Evolutionary conservation across 37 sponge, comb jelly and placozoan genomes (phyloP), one percentile per base, ranked within the genome.

Genomic region (Bolinopsis microptera): DNA sequence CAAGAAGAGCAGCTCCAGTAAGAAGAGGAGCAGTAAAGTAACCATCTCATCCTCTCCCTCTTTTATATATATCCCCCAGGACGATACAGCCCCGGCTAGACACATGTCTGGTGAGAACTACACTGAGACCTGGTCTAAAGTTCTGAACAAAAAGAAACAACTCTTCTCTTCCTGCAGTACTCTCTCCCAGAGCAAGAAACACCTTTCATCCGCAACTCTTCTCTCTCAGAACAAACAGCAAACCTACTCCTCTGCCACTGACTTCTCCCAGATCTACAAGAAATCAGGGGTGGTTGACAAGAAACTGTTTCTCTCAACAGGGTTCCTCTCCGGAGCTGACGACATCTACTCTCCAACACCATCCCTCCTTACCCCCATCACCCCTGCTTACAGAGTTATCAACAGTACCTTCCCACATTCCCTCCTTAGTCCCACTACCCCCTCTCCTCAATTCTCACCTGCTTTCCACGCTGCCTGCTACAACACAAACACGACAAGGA

Each of bases 251-350:
- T n/a, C n/a, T n/a, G n/a, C n/a, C n/a, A 48, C 74, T 22, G 36
- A 77, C 37, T 77, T 77, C 80, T 77, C 33, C 36, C 27, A 77
- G 80, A 77, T 77, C 80, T 77, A 77, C 80, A 28, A 36, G 0
- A 31, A 34, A 21, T 77, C 80, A 21, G 80, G 33, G 35, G 32
- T 77, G 1, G 36, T 77, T 3, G 80, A 77, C 37, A 77, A 77
- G 80, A 77, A 77, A 18, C 37, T 77, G 35, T 77, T 77, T 36
- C 80, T 77, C 80, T 32, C 27, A 34, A 32, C 80, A 0, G 80
- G 80, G 1, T 77, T 77, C 36, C 2, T 77, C 0, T n/a, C n/a
- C n/a, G n/a, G n/a, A n/a, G 80, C 32, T 28, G 80, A 77, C 9
- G 80, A 77, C 35, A 77, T 77, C 35, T 77, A 32, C 80, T 35